Base-by-base conservation (phyloP, 2,113 vertebrate genomes). In the Pontoporia blainvillei region DNA sequence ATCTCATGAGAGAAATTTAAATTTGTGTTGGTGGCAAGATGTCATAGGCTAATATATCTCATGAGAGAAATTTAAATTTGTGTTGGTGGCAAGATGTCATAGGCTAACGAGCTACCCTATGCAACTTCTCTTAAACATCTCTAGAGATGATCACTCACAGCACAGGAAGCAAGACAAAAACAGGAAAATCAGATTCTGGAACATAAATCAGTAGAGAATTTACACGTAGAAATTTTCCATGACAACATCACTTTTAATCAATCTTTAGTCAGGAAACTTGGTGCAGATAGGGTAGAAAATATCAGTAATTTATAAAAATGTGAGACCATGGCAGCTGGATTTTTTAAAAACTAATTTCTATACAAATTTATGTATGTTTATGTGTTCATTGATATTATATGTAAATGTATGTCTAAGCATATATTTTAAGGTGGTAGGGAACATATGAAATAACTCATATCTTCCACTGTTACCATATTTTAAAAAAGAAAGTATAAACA, bases 81-180 rank as follows among this genome's bases (percentile, higher is more conserved):
- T 15, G 9, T 64, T 44, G 31, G 78, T 44, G 90, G 67, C 66
- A 92, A 97, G 92, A 84, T 67, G 79, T 83, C 88, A 95, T 1
- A 94, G 79, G 81, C 62, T 96, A 96, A 94, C 93, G 15, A 97
- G 59, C 3, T 90, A 66, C 20, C 61, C 83, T 57, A 78, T 46
- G 90, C 93, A 92, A 86, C 25, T 62, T 94, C 52, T 71, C 69
- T 88, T 73, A 95, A 86, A 90, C 7, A 73, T 94, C 71, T 94
- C 64, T 93, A 69, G 83, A 95, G 83, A 95, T n/a, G 92, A 62
- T 82, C 41, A 96, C 67, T 83, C 41, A 81, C 59, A 81, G 46
- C 36, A 96, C 67, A 62, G 78, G 83, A 95, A 97, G n/a, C 15
- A 98, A 92, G 49, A 91, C 52, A 93, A 96, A 97, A 96, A 71